phyloP scores from a whole-genome alignment of 2,888 invertebrate species.

The Peribatodes rhomboidaria region DNA sequence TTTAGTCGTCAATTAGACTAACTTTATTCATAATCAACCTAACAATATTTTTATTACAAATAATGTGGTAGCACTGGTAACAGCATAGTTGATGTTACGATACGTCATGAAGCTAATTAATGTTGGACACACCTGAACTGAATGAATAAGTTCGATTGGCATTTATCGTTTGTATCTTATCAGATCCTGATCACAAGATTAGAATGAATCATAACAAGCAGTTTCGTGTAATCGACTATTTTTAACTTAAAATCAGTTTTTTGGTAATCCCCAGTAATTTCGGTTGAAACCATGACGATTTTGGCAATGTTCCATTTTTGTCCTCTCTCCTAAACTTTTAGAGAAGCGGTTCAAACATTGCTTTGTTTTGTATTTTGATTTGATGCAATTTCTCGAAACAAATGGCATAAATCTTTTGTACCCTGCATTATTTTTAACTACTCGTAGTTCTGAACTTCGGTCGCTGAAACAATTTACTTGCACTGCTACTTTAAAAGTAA shows the following conservation, averaged over 20 bases:
- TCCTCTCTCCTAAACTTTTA: background rate
- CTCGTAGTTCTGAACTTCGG: too few species aligned
- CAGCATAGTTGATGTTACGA: background rate
- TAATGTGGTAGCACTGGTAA: too few species aligned
- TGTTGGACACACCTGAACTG: conserved; percentile 19
- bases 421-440: too few species aligned
- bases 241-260: conserved; percentile 3
- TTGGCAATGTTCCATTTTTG: conserved; percentile 19
- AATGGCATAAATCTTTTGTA: background rate
- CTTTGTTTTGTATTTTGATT: background rate
- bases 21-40: background rate
- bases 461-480: background rate
- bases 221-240: background rate
- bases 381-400: conserved; percentile 2
- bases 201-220: conserved; percentile 22
- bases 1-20: background rate
- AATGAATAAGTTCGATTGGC: conserved; percentile 32
- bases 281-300: background rate
- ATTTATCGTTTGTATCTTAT: conserved; percentile 28
- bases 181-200: conserved; percentile 24
- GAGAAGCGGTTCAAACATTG: conserved; percentile 2
- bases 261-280: background rate
- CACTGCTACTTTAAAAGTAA: background rate
- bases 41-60: background rate
- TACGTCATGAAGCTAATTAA: background rate